Conservation (phyloP, 1,140 invertebrate species). For the Agrypnia vestita region DNA sequence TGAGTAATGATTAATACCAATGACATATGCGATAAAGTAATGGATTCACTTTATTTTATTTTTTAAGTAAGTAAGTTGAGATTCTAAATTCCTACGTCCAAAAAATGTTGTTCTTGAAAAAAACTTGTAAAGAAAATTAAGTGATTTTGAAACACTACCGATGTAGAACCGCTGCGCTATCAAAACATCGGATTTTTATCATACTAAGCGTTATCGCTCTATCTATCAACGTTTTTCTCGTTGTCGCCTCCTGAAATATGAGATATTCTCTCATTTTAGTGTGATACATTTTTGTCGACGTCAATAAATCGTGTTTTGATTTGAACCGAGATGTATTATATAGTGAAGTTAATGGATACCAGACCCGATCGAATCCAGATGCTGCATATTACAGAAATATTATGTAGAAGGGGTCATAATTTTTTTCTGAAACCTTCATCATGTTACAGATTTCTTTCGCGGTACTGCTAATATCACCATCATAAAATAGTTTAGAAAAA, state of each 20-base stretch:
- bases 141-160: not conserved
- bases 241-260: not conserved
- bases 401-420: no score
- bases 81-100: no score
- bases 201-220: constrained; percentile 31
- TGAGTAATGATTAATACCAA: no score
- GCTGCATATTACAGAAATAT: no score
- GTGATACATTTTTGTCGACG: constrained; percentile 33
- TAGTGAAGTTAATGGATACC: constrained; percentile 8
- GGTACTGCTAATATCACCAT: no score
- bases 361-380: not conserved
- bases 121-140: not conserved
- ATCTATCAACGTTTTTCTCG: constrained; percentile 19
- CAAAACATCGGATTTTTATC: constrained; percentile 18
- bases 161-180: not conserved
- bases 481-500: no score
- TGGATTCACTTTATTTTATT: no score
- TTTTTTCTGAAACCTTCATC: no score
- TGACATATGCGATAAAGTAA: no score
- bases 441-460: no score
- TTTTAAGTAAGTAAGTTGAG: no score
- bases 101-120: not conserved
- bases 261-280: constrained; percentile 2
- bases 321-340: constrained; percentile 14
- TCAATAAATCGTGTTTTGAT: constrained; percentile 35